Evolutionary conservation across 2,113 vertebrate species (phyloP).

Genomic region (Antigone vipio): DNA sequence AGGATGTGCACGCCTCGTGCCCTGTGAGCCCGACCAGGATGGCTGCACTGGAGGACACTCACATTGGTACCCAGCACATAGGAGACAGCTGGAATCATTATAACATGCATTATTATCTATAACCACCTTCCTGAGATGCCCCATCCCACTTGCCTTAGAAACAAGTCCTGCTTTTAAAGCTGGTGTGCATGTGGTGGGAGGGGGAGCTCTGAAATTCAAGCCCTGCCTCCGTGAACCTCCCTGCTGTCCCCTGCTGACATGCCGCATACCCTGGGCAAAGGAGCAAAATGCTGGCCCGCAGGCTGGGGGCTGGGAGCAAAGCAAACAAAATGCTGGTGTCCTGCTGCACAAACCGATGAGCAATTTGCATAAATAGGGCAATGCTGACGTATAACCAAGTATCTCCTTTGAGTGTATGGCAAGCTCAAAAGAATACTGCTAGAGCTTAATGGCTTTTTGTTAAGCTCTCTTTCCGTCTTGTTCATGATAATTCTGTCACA

Average conservation of each 20-base stretch:
- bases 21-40: background rate
- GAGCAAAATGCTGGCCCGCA: background rate
- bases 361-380: conserved; percentile 9
- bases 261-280: accelerated
- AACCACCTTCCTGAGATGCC: background rate
- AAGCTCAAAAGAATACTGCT: background rate
- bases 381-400: background rate
- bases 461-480: background rate
- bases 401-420: background rate
- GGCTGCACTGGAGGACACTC: background rate
- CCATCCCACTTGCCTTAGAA: background rate
- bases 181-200: background rate
- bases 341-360: background rate
- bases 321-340: background rate
- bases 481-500: background rate
- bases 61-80: background rate
- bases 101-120: background rate
- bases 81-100: background rate
- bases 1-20: background rate
- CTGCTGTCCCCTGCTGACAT: background rate
- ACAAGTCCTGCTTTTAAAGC: background rate
- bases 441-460: background rate
- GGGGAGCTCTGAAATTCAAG: background rate
- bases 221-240: background rate
- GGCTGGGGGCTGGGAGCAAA: background rate